A percentile compares a stretch with the other conserved stretches of the same genome.
Evolutionary conservation across 1,140 invertebrate species (phyloP).

Genomic region (Drosophila arizonae): DNA sequence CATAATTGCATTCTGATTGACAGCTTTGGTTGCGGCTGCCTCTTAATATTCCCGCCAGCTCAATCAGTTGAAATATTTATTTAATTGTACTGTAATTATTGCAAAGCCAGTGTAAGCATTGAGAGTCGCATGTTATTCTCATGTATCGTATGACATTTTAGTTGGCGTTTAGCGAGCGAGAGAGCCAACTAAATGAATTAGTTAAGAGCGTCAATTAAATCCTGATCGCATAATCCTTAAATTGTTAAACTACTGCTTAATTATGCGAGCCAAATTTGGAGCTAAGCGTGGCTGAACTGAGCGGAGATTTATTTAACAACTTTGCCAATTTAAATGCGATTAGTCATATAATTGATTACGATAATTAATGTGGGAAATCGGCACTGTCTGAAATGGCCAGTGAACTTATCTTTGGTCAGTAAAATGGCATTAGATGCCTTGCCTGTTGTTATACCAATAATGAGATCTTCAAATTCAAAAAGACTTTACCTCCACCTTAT

Average conservation of each 20-base stretch:
- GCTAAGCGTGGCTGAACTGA: background rate
- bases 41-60: constrained; percentile 14
- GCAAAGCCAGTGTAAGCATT: constrained; percentile 13
- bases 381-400: too few relatives aligned
- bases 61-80: constrained; percentile 37
- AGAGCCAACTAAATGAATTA: constrained; percentile 47
- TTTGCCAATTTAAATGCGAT: background rate
- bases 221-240: constrained; percentile 27
- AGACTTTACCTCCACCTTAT: too few relatives aligned
- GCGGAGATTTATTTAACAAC: constrained; percentile 1
- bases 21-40: background rate
- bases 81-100: constrained; percentile 49
- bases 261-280: constrained; percentile 6
- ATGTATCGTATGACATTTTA: constrained; percentile 30
- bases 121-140: constrained; percentile 30
- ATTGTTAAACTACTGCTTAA: constrained; percentile 8
- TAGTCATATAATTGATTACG: background rate
- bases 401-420: too few relatives aligned
- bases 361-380: too few relatives aligned
- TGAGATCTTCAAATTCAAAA: too few relatives aligned
- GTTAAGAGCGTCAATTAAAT: constrained; percentile 32
- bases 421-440: too few relatives aligned
- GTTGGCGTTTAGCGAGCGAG: background rate
- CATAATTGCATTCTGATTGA: constrained; percentile 14
- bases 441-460: too few relatives aligned